phyloP scores from a whole-genome alignment of 1,140 invertebrate genomes.

The Solen grandis region DNA sequence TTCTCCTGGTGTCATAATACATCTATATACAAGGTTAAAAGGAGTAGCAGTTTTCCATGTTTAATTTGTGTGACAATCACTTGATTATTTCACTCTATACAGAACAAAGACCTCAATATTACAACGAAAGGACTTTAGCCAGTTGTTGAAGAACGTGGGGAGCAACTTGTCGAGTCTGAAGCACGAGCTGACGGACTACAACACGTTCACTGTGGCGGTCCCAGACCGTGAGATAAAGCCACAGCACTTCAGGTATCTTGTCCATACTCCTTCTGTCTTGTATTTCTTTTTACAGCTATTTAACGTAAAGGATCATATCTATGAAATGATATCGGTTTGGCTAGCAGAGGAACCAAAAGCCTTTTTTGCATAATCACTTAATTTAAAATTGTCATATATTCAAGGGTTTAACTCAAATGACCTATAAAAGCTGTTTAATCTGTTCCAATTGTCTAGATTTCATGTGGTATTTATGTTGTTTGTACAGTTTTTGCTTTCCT shows the following conservation, averaged over 20 bases:
- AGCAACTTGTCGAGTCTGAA: constrained; percentile 86
- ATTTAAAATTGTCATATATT: too few relatives aligned
- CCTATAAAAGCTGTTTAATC: too few relatives aligned
- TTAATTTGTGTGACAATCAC: too few relatives aligned
- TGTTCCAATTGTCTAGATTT: too few relatives aligned
- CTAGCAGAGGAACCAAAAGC: too few relatives aligned
- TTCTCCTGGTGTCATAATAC: background rate
- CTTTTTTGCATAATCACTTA: too few relatives aligned
- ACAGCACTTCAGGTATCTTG: constrained; percentile 87
- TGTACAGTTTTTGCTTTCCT: too few relatives aligned
- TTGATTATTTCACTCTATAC: constrained; percentile 17
- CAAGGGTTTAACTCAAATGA: too few relatives aligned
- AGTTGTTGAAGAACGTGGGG: constrained; percentile 74
- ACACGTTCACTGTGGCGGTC: constrained; percentile 88
- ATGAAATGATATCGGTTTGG: too few relatives aligned
- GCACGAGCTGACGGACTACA: constrained; percentile 93
- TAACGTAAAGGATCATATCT: background rate
- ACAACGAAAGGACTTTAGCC: constrained; percentile 77
- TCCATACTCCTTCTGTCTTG: background rate
- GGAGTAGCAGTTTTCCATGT: background rate
- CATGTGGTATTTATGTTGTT: too few relatives aligned
- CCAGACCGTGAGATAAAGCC: constrained; percentile 84
- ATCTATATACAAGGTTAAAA: background rate
- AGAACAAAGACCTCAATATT: constrained; percentile 77
- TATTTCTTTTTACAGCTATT: background rate